Percentiles rank a stretch among this genome's conserved stretches.
These are phyloP conservation scores for Mayetiola destructor DNA, from an alignment of 2,888 invertebrate species.

Conservation along the genomic window DNA sequence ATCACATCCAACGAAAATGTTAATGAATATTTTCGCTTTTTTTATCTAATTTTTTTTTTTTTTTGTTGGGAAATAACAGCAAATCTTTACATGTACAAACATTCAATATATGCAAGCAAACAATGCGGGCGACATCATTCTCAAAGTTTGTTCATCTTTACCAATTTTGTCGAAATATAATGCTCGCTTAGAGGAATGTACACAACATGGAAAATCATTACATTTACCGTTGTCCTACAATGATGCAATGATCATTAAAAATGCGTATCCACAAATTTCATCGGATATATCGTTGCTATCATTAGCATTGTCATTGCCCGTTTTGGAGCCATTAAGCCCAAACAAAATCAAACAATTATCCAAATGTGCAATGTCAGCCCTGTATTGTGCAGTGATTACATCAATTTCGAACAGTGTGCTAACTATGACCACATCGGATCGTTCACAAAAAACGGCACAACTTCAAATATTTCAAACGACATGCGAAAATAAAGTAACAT, in stretches of 20 bases:
- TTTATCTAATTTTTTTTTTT: constrained; percentile 15
- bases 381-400: constrained; percentile 65
- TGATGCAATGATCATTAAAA: constrained; percentile 58
- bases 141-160: constrained; percentile 67
- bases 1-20: not conserved
- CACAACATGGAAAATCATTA: constrained; percentile 47
- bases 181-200: constrained; percentile 37
- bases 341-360: constrained; percentile 71
- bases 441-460: constrained; percentile 37
- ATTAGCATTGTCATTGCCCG: constrained; percentile 68
- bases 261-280: constrained; percentile 57
- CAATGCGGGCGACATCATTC: constrained; percentile 64
- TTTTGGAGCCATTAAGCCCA: constrained; percentile 74
- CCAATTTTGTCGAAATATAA: constrained; percentile 44
- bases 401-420: constrained; percentile 48
- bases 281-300: constrained; percentile 69
- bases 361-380: constrained; percentile 65
- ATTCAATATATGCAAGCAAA: constrained; percentile 62
- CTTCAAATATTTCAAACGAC: constrained; percentile 15
- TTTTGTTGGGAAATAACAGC: constrained; percentile 44
- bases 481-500: not conserved
- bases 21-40: not conserved
- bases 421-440: constrained; percentile 41
- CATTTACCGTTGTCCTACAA: constrained; percentile 51
- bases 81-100: constrained; percentile 64